Evolutionary conservation across 2,888 invertebrate genomes (phyloP), one percentile per base, ranked within the genome.

Genomic region (Tetragnatha montana): DNA sequence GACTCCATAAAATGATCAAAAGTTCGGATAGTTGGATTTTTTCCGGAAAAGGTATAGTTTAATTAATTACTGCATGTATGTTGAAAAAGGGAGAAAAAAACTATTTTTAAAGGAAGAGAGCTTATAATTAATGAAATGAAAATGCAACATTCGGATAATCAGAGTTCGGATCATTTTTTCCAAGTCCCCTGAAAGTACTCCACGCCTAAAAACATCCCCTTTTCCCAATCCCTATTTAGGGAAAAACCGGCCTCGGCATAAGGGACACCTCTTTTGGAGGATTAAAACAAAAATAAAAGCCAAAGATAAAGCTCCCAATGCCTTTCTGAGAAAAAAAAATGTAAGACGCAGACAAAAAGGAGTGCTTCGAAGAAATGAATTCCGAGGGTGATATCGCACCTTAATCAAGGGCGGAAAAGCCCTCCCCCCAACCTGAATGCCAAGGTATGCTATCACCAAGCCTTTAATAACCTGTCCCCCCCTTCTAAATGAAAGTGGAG

Each of bases 281-380:
- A 85, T 78, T 85, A 85, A 85, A 85, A 85, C 85, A 85, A 85
- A 71, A 78, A n/a, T n/a, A n/a, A 80, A 70, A 85, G 71, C 51
- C 14, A 35, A 78, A 79, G 85, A 85, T 85, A 78, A 84, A 84
- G 22, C 78, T 71, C 51, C 51, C 35, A 22, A n/a, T 78, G 51
- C 7, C 35, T 22, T 68, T 17, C 49, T n/a, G n/a, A n/a, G n/a
- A 7, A 49, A 84, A 84, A 35, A 35, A 84, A 85, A 78, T 85
- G 51, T 85, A 79, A 47, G 70, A 79, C 22, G 50, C 50, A 68
- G 70, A 22, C 17, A 70, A 85, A 78, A 85, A 84, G 22, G 69
- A 49, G 35, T 50, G 22, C 76, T 69, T 68, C 74, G 17, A 35
- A 49, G 70, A 70, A 70, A 50, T 50, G 50, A 76, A 78, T 70